phyloP scores from a whole-genome alignment of 2,888 invertebrate species.

The Agonum fuliginosum region DNA sequence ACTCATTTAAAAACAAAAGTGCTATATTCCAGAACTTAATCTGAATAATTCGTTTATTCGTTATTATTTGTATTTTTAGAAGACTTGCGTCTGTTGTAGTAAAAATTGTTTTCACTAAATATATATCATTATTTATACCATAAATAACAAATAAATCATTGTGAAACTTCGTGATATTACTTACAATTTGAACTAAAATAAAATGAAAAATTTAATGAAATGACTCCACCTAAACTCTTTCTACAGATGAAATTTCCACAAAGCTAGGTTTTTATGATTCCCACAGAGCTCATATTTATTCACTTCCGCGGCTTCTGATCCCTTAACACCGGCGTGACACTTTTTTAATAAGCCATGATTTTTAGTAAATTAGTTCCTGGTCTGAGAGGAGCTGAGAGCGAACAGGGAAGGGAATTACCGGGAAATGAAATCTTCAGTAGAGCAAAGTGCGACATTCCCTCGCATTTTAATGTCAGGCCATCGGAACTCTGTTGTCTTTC shows the following conservation, averaged over 20 bases:
- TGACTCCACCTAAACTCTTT: not conserved
- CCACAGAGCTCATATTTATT: conserved; percentile 34
- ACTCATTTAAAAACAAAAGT: too few relatives aligned
- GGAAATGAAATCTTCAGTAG: conserved; percentile 49
- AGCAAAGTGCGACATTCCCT: conserved; percentile 25
- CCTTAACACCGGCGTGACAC: conserved; percentile 46
- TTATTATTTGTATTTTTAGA: too few relatives aligned
- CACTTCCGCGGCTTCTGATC: conserved; percentile 26
- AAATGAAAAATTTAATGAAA: conserved; percentile 15
- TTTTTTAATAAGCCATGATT: conserved; percentile 50
- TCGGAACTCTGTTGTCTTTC: conserved; percentile 28
- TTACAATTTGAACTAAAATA: not conserved
- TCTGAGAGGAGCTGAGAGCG: too few relatives aligned
- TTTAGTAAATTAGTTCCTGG: conserved; percentile 49
- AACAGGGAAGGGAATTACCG: not conserved
- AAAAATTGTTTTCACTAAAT: too few relatives aligned
- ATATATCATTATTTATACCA: too few relatives aligned
- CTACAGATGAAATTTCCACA: not conserved
- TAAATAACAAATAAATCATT: too few relatives aligned
- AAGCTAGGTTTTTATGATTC: conserved; percentile 25
- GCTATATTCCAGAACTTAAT: too few relatives aligned
- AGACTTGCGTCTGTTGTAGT: too few relatives aligned
- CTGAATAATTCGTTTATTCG: too few relatives aligned
- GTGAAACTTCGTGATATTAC: too few relatives aligned
- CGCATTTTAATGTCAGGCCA: conserved; percentile 44